Evolutionary conservation across 1,140 invertebrate species (phyloP).

Genomic region (Drosophila erecta): DNA sequence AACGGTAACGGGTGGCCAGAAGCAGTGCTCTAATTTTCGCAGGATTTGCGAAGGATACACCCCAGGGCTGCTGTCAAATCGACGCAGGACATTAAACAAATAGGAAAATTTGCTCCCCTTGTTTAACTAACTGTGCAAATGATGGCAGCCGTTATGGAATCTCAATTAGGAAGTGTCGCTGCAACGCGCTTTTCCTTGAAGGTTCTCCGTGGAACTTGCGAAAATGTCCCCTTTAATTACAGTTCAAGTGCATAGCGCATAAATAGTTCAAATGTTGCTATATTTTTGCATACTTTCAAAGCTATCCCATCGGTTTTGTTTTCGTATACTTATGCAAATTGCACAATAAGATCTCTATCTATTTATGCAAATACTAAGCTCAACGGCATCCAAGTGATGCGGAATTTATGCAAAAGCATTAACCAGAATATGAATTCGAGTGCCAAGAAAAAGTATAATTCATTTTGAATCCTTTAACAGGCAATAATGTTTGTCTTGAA

Average conservation of each 20-base stretch:
- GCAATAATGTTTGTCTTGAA: neutral
- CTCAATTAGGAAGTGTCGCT: slow-evolving; percentile 67
- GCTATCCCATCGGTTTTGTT: slow-evolving; percentile 5
- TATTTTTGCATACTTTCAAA: neutral
- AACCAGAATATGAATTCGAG: slow-evolving; percentile 8
- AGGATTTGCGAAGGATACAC: neutral
- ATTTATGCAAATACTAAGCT: slow-evolving; percentile 43
- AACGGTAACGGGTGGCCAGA: slow-evolving; percentile 18
- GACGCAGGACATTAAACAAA: slow-evolving; percentile 67
- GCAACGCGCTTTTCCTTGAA: slow-evolving; percentile 8
- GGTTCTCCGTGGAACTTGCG: neutral
- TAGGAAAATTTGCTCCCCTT: slow-evolving; percentile 52
- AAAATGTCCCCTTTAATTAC: slow-evolving; percentile 43
- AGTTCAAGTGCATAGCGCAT: slow-evolving; percentile 13
- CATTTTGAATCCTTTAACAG: neutral
- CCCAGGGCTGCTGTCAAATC: slow-evolving; percentile 40
- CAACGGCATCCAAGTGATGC: slow-evolving; percentile 17
- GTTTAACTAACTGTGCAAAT: slow-evolving; percentile 80
- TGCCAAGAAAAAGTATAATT: neutral
- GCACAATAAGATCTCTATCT: neutral
- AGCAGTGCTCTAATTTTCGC: slow-evolving; percentile 5
- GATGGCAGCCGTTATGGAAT: slow-evolving; percentile 58
- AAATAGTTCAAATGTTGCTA: neutral
- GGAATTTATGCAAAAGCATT: slow-evolving; percentile 15
- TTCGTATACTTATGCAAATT: slow-evolving; percentile 38